These are phyloP conservation scores for Muricea muricata DNA, from an alignment of 92 coral and sea anemone genomes.

Conservation along the genomic window DNA sequence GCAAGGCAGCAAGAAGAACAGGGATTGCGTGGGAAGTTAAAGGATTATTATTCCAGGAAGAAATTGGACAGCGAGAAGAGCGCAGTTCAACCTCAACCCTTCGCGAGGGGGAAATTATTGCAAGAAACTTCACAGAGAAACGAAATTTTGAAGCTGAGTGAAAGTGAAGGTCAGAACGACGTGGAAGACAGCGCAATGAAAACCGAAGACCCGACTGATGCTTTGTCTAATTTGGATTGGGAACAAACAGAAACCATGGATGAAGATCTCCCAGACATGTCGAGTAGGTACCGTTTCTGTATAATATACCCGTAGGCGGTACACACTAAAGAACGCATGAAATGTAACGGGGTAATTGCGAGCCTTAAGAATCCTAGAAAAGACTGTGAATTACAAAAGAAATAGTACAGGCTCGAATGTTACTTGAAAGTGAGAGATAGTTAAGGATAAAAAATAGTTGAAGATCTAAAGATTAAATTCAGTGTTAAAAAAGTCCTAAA, in stretches of 20 bases:
- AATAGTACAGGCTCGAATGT: too few species aligned
- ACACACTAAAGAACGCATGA: too few species aligned
- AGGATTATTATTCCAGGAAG: conserved; percentile 18
- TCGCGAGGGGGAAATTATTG: conserved; percentile 17
- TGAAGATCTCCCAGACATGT: not conserved
- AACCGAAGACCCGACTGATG: not conserved
- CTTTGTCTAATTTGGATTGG: not conserved
- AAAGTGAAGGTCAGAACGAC: not conserved
- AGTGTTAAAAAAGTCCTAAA: too few species aligned
- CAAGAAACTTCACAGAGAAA: conserved; percentile 34
- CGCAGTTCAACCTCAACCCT: not conserved
- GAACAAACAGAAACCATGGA: conserved; percentile 1
- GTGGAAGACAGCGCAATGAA: not conserved
- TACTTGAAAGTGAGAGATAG: too few species aligned
- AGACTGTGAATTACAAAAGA: too few species aligned
- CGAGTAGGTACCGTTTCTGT: not conserved
- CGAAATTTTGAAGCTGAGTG: not conserved
- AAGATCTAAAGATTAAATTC: too few species aligned
- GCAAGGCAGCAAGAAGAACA: not conserved
- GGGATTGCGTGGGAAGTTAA: conserved; percentile 5
- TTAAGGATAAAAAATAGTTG: too few species aligned
- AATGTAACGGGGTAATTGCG: too few species aligned
- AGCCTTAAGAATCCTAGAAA: too few species aligned
- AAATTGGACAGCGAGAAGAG: not conserved
- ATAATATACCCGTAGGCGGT: not conserved